These are phyloP conservation scores for Anguilla obscura DNA, from an alignment of 2,797 vertebrate species.

Conservation along the genomic window DNA sequence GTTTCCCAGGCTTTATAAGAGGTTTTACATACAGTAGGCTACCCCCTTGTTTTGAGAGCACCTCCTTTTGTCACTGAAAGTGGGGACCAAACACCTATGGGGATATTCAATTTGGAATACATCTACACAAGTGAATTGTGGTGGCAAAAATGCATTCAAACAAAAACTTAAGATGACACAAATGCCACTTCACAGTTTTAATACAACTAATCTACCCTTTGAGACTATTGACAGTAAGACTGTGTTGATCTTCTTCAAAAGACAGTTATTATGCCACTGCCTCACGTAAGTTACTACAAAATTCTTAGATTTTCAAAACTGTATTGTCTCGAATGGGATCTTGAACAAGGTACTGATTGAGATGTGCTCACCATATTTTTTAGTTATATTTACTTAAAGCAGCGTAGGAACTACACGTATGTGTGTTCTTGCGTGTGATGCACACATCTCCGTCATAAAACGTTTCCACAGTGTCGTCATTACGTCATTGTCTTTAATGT, in stretches of 20 bases:
- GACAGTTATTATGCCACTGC: constrained; percentile 30
- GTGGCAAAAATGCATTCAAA: too few species aligned
- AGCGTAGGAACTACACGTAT: not conserved
- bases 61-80: too few species aligned
- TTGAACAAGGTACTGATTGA: not conserved
- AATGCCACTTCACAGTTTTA: not conserved
- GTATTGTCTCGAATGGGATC: not conserved
- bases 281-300: not conserved
- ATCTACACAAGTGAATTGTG: not conserved
- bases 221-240: not conserved
- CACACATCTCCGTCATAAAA: constrained; percentile 46
- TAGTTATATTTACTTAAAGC: not conserved
- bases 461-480: constrained; percentile 71
- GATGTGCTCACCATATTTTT: not conserved
- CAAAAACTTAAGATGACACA: too few species aligned
- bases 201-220: not conserved
- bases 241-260: not conserved
- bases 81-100: too few species aligned
- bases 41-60: not conserved
- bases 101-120: not conserved
- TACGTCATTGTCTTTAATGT: constrained; percentile 56
- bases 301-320: not conserved
- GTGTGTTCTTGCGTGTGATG: constrained; percentile 5
- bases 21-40: too few species aligned
- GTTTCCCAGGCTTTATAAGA: not conserved